Evolutionary conservation across 2,797 vertebrate genomes (phyloP).

Genomic region (Melopsittacus undulatus): DNA sequence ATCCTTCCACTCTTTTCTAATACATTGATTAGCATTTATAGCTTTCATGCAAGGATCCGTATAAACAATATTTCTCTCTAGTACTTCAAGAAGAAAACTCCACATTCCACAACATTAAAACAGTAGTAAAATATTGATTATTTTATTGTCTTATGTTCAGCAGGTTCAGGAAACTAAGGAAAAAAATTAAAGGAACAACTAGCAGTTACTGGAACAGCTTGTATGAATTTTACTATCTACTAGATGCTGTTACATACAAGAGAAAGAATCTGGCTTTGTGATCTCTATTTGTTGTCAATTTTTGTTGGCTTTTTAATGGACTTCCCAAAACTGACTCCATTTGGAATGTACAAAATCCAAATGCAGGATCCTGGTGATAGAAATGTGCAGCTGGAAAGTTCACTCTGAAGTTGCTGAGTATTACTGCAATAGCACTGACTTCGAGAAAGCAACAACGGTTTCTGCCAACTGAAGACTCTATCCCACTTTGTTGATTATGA

Average conservation of each 20-base stretch:
- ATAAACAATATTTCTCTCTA: background rate
- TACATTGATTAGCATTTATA: background rate
- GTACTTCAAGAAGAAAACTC: background rate
- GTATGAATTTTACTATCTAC: background rate
- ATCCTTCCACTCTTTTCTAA: background rate
- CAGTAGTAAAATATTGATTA: background rate
- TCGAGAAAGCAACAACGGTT: background rate
- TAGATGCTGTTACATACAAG: too few relatives aligned
- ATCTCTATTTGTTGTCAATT: background rate
- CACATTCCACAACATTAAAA: background rate
- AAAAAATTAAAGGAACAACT: background rate
- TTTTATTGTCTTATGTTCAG: background rate
- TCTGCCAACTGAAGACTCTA: background rate
- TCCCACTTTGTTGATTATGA: background rate
- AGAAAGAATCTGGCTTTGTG: background rate
- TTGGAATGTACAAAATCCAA: background rate
- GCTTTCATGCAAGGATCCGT: background rate
- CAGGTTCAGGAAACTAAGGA: background rate
- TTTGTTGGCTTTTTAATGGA: background rate
- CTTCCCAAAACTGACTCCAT: background rate
- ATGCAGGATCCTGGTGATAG: conserved; percentile 11
- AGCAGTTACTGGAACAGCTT: background rate
- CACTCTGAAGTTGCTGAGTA: background rate
- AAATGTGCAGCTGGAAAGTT: background rate
- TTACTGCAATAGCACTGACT: background rate